These are phyloP conservation scores for Neodiprion lecontei DNA, from an alignment of 1,140 invertebrate genomes.

Conservation along the genomic window DNA sequence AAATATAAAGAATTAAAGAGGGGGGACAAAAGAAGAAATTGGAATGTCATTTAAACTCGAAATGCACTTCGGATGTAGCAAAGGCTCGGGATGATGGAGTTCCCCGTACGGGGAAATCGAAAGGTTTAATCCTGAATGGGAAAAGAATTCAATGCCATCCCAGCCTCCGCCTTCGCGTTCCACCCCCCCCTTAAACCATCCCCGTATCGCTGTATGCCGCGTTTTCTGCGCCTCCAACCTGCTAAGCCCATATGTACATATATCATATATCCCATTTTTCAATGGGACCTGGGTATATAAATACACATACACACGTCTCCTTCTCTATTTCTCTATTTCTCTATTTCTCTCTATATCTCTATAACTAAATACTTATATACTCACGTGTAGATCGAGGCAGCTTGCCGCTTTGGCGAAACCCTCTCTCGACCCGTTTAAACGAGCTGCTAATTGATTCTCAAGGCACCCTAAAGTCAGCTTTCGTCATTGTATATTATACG, in stretches of 20 bases:
- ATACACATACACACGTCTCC: no score
- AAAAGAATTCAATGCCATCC: constrained; percentile 32
- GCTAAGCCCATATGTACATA: background rate
- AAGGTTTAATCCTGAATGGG: constrained; percentile 44
- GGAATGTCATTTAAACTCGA: background rate
- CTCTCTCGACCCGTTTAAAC: no score
- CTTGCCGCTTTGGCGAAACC: no score
- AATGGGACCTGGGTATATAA: background rate
- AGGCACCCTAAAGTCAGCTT: no score
- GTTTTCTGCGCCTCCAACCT: background rate
- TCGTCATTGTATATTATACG: no score
- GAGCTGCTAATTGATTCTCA: no score
- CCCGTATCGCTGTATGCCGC: background rate
- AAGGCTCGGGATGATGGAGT: constrained; percentile 4
- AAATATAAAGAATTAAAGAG: background rate
- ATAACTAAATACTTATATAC: no score
- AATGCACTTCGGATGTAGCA: background rate
- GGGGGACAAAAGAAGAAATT: background rate
- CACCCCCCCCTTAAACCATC: constrained; percentile 5
- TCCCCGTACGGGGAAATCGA: constrained; percentile 32
- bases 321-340: no score
- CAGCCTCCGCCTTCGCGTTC: background rate
- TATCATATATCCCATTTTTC: background rate
- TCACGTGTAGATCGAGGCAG: no score
- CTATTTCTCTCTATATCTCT: no score